Base-by-base conservation (phyloP, 2,888 invertebrate genomes). In the Drosophila peninsularis region DNA sequence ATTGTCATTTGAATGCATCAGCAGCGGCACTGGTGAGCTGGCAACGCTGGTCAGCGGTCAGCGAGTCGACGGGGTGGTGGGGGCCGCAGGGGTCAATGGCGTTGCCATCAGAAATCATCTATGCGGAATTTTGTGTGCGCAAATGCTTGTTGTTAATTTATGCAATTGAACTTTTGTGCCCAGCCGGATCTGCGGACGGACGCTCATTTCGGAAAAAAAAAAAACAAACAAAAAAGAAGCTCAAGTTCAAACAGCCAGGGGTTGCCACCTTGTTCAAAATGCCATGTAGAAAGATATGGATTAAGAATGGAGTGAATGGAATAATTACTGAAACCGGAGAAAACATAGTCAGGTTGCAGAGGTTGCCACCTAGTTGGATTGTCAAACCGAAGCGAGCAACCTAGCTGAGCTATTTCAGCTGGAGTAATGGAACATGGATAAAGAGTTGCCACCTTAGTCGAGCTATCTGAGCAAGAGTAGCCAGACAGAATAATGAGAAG, bases 111-210 rank as follows among this genome's bases (percentile, higher is more conserved):
- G 74, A 67, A 67, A 61, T 60, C 75, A 56, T 55, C 73, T 72
- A 68, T 88, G 79, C 76, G 73, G 70, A 70, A 70, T 72, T 77
- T 47, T 64, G 54, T 62, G 54, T 58, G 67, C 80, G 54, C 68
- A 39, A 64, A 58, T 68, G 62, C 84, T 74, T 80, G 27, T 72
- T 71, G 62, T 82, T 89, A 89, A 84, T 84, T 88, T 89, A 84
- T 84, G 83, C 89, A 83, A 89, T 83, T 83, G 79, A 83, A 89
- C 89, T 87, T 78, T 80, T 66, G 61, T 64, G 64, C 19, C 42
- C 37, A 42, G 19, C 13, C 39, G 30, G 53, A 4, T 17, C 19
- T 5, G 6, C 24, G 50, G 34, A 21, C 34, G 34, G 50, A 34
- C 67, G 32, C 37, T 37, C 11, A 39, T 45, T 66, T 49, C n/a